Base-by-base conservation (phyloP, 1,140 invertebrate species). In the Littorina saxatilis region DNA sequence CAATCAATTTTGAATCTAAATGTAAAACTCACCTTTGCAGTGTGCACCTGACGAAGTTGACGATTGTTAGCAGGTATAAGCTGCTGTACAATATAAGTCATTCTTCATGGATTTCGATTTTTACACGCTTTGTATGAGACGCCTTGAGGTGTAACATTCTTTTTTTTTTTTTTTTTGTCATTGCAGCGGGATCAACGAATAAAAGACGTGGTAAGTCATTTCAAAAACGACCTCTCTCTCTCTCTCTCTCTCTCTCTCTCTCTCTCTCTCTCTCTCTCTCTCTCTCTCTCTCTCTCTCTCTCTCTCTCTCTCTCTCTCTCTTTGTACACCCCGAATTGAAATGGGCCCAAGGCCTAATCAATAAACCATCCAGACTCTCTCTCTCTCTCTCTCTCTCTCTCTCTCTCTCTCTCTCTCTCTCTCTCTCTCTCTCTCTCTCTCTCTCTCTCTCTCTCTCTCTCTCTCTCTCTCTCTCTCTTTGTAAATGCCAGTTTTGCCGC, bases 161-260 rank as follows among this genome's bases (percentile, higher is more conserved):
- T n/a, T n/a, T n/a, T n/a, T n/a, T n/a, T n/a, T n/a, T n/a, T n/a
- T n/a, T n/a, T n/a, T n/a, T n/a, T n/a, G n/a, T n/a, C n/a, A n/a
- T n/a, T n/a, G n/a, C n/a, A n/a, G n/a, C n/a, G n/a, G n/a, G 47
- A 50, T 50, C 47, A 50, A 66, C 27, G 17, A 29, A 66, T 66
- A 17, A n/a, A 66, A 13, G 0, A 4, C 15, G 17, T 29, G 15
- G 27, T 29, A 13, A 66, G 27, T 66, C 32, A 66, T 13, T 66
- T 29, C 15, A 23, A 15, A 23, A 17, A 23, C 9, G 13, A 13
- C 27, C 32, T 66, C 1, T n/a, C 32, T 66, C 9, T 66, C 13
- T n/a, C 63, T 66, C 63, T 66, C 63, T 66, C 63, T 2, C 63
- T 66, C 63, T 66, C 1, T 66, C 63, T 66, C 63, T 5, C 63